Conservation (phyloP, 2,113 vertebrate genomes). For the Probosciger aterrimus region DNA sequence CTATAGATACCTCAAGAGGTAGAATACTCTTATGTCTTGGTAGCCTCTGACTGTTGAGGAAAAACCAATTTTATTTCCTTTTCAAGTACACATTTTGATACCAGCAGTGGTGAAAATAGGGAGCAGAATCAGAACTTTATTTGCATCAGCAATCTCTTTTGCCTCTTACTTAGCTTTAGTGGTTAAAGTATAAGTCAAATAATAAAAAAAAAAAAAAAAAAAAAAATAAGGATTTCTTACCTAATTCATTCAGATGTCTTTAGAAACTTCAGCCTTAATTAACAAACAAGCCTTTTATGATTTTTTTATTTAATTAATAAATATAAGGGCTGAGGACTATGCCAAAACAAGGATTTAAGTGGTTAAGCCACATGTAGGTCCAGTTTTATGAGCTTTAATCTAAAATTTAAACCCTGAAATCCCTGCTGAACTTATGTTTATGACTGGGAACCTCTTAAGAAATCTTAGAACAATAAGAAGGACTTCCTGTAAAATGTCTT, state of each 20-base stretch:
- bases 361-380: not conserved
- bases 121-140: not conserved
- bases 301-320: not conserved
- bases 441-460: not conserved
- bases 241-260: not conserved
- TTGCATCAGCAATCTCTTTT: not conserved
- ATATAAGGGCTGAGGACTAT: not conserved
- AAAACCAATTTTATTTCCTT: not conserved
- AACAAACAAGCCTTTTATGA: accelerated
- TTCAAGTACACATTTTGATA: not conserved
- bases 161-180: not conserved
- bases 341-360: not conserved
- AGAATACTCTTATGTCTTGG: not conserved
- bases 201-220: too few species aligned
- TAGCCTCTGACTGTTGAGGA: not conserved
- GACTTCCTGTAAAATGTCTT: not conserved
- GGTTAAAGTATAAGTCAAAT: not conserved
- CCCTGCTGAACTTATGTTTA: not conserved
- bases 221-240: too few species aligned
- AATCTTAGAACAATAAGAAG: not conserved
- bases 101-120: not conserved
- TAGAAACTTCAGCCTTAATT: not conserved
- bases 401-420: not conserved
- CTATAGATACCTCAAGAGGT: not conserved
- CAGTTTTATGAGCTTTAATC: not conserved